These are phyloP conservation scores for Electrophaes corylata DNA, from an alignment of 2,888 invertebrate genomes.

Conservation along the genomic window DNA sequence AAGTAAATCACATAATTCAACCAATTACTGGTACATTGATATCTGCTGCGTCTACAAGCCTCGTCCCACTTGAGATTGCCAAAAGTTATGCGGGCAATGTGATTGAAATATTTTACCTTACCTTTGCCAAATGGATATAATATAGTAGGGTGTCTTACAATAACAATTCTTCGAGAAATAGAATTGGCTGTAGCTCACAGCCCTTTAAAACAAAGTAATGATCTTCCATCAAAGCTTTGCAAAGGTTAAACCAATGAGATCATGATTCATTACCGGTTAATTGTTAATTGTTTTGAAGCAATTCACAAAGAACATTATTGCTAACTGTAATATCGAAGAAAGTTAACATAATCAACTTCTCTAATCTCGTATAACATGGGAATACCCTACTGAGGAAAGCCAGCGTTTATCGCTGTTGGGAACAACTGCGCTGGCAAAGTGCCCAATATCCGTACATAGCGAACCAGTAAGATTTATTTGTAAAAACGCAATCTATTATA, in stretches of 20 bases:
- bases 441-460: constrained; percentile 18
- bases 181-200: constrained; percentile 6
- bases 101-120: constrained; percentile 13
- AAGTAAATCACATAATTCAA: constrained; percentile 15
- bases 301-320: constrained; percentile 13
- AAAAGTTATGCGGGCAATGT: constrained; percentile 14
- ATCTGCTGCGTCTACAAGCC: constrained; percentile 1
- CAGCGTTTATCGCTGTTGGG: constrained; percentile 15
- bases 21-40: constrained; percentile 12
- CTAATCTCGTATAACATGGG: constrained; percentile 1
- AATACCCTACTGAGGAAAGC: constrained; percentile 1
- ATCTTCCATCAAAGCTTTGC: constrained; percentile 3
- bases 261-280: neutral
- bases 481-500: constrained; percentile 9
- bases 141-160: neutral
- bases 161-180: constrained; percentile 11
- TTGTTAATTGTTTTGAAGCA: constrained; percentile 6
- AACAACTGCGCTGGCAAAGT: constrained; percentile 22
- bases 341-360: constrained; percentile 12
- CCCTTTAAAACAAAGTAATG: constrained; percentile 1
- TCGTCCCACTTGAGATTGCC: constrained; percentile 17
- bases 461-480: constrained; percentile 5
- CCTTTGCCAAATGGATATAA: constrained; percentile 26
- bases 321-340: constrained; percentile 5
- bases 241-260: constrained; percentile 5